These are phyloP conservation scores for Lucilia cuprina DNA, from an alignment of 1,140 invertebrate genomes.

Conservation along the genomic window DNA sequence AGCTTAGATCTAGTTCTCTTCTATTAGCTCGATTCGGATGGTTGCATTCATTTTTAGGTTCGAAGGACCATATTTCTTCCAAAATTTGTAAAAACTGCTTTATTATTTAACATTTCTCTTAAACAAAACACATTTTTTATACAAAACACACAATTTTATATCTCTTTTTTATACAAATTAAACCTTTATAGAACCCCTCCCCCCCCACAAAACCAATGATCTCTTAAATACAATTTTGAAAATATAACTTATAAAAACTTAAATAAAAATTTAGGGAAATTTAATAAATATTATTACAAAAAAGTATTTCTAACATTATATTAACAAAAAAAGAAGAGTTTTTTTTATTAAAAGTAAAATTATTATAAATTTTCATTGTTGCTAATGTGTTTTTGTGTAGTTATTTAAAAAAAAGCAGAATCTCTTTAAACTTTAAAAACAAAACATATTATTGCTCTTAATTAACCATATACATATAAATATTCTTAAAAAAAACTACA, in stretches of 20 bases:
- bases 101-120: no score
- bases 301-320: neutral
- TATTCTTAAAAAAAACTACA: neutral
- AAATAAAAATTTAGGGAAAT: constrained; percentile 29
- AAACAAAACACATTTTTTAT: no score
- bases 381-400: constrained; percentile 50
- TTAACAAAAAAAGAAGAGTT: neutral
- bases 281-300: neutral
- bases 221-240: neutral
- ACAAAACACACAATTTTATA: neutral
- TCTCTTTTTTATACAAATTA: neutral
- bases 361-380: constrained; percentile 40
- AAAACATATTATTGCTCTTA: neutral
- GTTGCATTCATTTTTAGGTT: no score
- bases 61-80: no score
- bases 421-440: neutral
- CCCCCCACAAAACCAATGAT: no score
- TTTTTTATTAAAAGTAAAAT: neutral
- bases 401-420: neutral
- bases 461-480: no score
- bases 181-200: no score
- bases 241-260: neutral
- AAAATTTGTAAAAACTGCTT: no score
- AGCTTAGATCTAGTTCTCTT: no score
- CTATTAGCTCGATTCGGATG: no score